These are phyloP conservation scores for Corynorhinus townsendii DNA, from an alignment of 2,113 vertebrate species.

Conservation along the genomic window DNA sequence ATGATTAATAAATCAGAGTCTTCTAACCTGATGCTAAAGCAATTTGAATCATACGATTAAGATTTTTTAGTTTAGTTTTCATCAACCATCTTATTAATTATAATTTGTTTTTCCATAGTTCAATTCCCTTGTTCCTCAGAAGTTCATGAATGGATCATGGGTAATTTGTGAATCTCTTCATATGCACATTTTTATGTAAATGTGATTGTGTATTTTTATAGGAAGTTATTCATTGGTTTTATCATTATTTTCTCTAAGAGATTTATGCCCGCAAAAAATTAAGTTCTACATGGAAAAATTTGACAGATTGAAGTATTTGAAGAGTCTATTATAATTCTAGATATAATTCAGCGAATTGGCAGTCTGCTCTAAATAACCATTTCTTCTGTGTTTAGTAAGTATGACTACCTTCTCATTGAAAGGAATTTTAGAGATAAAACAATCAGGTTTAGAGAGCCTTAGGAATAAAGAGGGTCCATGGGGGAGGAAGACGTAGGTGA, in stretches of 20 bases:
- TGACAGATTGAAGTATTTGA: background rate
- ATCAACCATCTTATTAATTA: background rate
- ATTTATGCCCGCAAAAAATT: background rate
- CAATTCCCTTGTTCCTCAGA: background rate
- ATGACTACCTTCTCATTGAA: background rate
- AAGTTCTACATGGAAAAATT: background rate
- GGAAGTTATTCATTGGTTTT: constrained; percentile 8
- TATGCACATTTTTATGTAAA: background rate
- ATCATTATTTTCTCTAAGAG: background rate
- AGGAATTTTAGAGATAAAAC: no score
- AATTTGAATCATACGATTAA: background rate
- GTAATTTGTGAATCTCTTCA: background rate
- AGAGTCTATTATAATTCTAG: background rate
- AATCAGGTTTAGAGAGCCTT: no score
- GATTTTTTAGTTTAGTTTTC: background rate
- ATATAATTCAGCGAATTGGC: background rate
- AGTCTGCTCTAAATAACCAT: background rate
- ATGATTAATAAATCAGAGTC: background rate
- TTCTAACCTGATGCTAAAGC: constrained; percentile 4
- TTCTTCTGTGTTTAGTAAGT: background rate
- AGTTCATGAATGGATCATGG: background rate
- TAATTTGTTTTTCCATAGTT: background rate
- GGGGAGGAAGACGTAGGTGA: no score
- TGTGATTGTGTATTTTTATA: background rate
- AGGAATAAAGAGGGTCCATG: no score